These are phyloP conservation scores for Henricia sp. DNA, from an alignment of 53 echinoderm and acorn worm genomes.

Conservation along the genomic window DNA sequence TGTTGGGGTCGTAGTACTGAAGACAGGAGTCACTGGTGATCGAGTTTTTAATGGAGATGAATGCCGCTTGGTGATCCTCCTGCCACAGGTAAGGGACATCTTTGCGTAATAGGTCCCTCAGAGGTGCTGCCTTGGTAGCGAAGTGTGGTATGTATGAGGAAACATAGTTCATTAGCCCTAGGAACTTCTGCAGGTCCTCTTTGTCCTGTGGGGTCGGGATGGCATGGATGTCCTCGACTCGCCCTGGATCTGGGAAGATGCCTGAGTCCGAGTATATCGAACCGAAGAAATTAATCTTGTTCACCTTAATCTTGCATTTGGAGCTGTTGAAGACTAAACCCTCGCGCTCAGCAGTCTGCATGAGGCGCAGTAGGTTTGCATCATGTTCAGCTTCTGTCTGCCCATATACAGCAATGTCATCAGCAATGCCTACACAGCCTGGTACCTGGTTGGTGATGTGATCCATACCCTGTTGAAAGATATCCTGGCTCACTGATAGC, in stretches of 20 bases:
- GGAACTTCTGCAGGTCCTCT: slow-evolving; percentile 71
- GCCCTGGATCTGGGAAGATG: slow-evolving; percentile 57
- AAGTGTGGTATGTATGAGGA: slow-evolving; percentile 58
- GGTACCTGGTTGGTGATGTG: slow-evolving; percentile 3
- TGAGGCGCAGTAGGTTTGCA: slow-evolving; percentile 13
- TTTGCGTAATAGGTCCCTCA: slow-evolving; percentile 63
- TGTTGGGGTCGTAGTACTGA: slow-evolving; percentile 38
- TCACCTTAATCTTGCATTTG: slow-evolving; percentile 41
- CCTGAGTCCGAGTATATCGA: slow-evolving; percentile 45
- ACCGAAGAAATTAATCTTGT: slow-evolving; percentile 57
- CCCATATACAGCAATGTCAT: slow-evolving; percentile 34
- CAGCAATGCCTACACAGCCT: slow-evolving; percentile 41
- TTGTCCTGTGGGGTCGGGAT: slow-evolving; percentile 79
- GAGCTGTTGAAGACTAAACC: slow-evolving; percentile 46
- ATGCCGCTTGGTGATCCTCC: slow-evolving; percentile 53
- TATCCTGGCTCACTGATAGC: slow-evolving; percentile 24
- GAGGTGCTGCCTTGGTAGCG: slow-evolving; percentile 36
- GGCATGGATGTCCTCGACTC: slow-evolving; percentile 55
- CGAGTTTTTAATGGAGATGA: slow-evolving; percentile 12
- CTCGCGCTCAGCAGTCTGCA: slow-evolving; percentile 24
- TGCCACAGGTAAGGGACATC: slow-evolving; percentile 62
- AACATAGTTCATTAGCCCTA: slow-evolving; percentile 62
- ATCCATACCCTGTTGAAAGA: slow-evolving; percentile 48
- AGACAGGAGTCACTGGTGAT: slow-evolving; percentile 50
- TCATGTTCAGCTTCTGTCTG: slow-evolving; percentile 50